Evolutionary conservation across 2,113 vertebrate genomes (phyloP).

Genomic region (Perca flavescens): DNA sequence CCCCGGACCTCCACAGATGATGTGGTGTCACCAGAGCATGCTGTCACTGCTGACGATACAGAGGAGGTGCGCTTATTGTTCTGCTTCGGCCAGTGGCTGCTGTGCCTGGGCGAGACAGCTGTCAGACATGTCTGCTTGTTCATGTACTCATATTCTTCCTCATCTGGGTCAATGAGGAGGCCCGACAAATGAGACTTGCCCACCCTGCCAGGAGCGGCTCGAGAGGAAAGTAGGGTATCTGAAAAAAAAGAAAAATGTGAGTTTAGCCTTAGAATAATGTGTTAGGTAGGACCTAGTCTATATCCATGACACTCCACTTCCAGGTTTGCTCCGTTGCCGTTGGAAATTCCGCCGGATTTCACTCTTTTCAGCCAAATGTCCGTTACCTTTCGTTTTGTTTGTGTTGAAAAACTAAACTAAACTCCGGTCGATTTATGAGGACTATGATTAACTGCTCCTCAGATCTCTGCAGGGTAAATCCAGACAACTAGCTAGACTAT

Average conservation of each 20-base stretch:
- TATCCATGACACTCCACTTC: too few relatives aligned
- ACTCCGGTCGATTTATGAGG: too few relatives aligned
- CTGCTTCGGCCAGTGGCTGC: constrained; percentile 32
- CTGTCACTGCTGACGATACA: constrained; percentile 59
- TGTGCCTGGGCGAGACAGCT: constrained; percentile 37
- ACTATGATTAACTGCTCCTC: too few relatives aligned
- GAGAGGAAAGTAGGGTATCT: constrained; percentile 79
- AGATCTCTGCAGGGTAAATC: too few relatives aligned
- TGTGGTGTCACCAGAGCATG: constrained; percentile 41
- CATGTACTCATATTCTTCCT: constrained; percentile 92
- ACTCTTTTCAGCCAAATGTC: too few relatives aligned
- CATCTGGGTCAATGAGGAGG: constrained; percentile 65
- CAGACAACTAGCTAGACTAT: too few relatives aligned
- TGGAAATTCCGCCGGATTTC: too few relatives aligned
- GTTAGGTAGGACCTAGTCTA: neutral
- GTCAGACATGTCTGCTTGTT: constrained; percentile 79
- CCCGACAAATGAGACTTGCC: constrained; percentile 61
- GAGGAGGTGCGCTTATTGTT: constrained; percentile 69
- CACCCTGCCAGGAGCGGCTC: constrained; percentile 71
- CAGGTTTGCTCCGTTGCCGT: too few relatives aligned
- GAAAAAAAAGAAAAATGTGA: neutral
- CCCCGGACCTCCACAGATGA: constrained; percentile 30
- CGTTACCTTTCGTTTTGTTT: too few relatives aligned
- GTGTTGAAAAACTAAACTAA: too few relatives aligned
- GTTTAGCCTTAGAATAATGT: neutral